Base-by-base conservation (phyloP, 2,888 invertebrate species). In the Leptinotarsa rubiginosa region DNA sequence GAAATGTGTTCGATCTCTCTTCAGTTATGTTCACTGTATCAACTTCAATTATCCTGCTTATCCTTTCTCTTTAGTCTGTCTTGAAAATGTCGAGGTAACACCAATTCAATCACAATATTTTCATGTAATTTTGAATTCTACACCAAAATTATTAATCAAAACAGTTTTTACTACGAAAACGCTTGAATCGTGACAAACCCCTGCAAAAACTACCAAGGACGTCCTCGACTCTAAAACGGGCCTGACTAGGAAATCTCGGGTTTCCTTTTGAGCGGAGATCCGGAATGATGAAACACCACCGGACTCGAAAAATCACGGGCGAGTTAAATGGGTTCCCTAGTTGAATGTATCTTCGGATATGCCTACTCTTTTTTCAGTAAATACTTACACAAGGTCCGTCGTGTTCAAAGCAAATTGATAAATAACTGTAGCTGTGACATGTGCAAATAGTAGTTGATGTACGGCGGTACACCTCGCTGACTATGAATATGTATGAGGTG, bases 401-500 rank as follows among this genome's bases (percentile, higher is more conserved):
- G 16, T 62, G 62, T 62, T 62, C 62, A 41, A 25, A 62, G 62
- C 62, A 62, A 62, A 62, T 69, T 47, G 56, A 69, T 69, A 69
- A 56, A 56, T 69, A 69, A 69, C 69, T 69, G 69, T 69, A 59
- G 54, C 41, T 49, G 56, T 56, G 69, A 56, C 69, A 69, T 69
- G 69, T 69, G 69, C 69, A 69, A 69, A 69, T 69, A 56, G 69
- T 69, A 41, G 69, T 56, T 47, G 69, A 69, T 69, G 54, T 47
- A 69, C 69, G 69, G 56, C 68, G 18, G 54, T 54, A 18, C 52
- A 15, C n/a, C 31, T 54, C 54, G 22, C 56, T 69, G 69, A 20
- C 69, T 47, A 69, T 69, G 69, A 69, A 69, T 69, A 69, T 69
- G 69, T 56, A 69, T 69, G 69, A 69, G 54, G 69, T 69, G 56